These are phyloP conservation scores for Triplophysa bombifrons DNA, from an alignment of 2,797 vertebrate species.

Conservation along the genomic window DNA sequence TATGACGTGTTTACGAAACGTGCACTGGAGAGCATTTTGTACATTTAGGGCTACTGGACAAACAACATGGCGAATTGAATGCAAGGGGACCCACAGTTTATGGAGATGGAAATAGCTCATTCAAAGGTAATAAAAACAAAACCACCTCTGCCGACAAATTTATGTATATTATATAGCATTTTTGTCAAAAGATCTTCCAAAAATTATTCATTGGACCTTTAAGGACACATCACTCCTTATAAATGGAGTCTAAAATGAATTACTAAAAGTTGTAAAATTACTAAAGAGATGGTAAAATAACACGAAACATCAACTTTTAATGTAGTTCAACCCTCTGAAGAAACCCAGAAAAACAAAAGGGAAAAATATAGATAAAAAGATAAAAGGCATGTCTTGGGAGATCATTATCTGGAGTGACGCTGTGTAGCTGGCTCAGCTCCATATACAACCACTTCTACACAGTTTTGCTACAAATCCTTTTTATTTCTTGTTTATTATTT, in stretches of 20 bases:
- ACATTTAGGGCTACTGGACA: not conserved
- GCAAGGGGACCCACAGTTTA: no score
- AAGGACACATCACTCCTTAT: not conserved
- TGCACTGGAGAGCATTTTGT: not conserved
- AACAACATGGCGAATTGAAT: not conserved
- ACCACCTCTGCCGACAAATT: no score
- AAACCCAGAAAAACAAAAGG: not conserved
- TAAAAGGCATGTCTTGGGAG: conserved; percentile 55
- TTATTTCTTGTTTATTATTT: conserved; percentile 18
- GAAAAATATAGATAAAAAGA: conserved; percentile 27
- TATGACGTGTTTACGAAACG: no score
- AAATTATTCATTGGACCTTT: no score
- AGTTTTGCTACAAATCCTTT: conserved; percentile 13
- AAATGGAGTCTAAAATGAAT: not conserved
- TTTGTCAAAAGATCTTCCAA: no score
- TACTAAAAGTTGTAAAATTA: not conserved
- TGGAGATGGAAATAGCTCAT: no score
- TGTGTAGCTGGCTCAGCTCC: conserved; percentile 64
- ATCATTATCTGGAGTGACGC: conserved; percentile 53
- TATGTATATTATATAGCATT: no score
- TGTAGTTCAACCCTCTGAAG: conserved; percentile 7
- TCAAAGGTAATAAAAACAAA: no score
- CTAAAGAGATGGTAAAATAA: conserved; percentile 16
- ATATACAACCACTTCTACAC: conserved; percentile 36
- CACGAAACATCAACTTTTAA: not conserved